A percentile compares a stretch with the other conserved stretches of the same genome.
phyloP scores from a whole-genome alignment of 2,113 vertebrate genomes.

The Austrofundulus limnaeus region DNA sequence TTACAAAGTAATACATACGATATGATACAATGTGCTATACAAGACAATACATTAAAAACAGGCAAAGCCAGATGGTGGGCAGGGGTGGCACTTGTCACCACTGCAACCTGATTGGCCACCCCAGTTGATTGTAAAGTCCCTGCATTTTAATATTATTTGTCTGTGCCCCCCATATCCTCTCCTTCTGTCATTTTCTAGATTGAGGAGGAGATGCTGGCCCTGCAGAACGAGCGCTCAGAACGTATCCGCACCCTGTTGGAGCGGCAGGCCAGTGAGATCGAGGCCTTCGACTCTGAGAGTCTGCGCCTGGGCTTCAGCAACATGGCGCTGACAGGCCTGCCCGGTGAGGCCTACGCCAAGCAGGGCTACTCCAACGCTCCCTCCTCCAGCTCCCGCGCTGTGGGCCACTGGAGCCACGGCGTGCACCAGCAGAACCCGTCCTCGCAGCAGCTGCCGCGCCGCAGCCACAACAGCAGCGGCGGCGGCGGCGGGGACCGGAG shows the following conservation, averaged over 20 bases:
- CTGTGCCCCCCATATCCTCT: too few relatives aligned
- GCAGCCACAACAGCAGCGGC: conserved; percentile 79
- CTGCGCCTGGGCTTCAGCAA: conserved; percentile 91
- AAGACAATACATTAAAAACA: too few relatives aligned
- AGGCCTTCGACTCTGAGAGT: conserved; percentile 90
- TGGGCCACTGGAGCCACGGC: conserved; percentile 90
- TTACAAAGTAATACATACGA: not conserved
- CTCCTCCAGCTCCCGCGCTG: conserved; percentile 79
- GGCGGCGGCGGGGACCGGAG: conserved; percentile 60
- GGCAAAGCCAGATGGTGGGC: too few relatives aligned
- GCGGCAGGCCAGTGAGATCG: conserved; percentile 90
- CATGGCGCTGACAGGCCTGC: conserved; percentile 87
- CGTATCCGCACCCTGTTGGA: conserved; percentile 89
- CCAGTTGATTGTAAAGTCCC: too few relatives aligned
- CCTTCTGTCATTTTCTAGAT: conserved; percentile 72
- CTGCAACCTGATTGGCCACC: too few relatives aligned
- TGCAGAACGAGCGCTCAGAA: conserved; percentile 90
- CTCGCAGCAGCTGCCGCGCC: conserved; percentile 80
- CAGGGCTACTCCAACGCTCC: conserved; percentile 83
- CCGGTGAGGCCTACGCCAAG: conserved; percentile 86
- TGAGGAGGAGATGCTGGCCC: conserved; percentile 90
- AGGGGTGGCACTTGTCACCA: too few relatives aligned
- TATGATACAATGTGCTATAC: too few relatives aligned
- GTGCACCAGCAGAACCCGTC: conserved; percentile 76
- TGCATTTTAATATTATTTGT: too few relatives aligned